Evolutionary conservation across 2,113 vertebrate species (phyloP), one percentile per base, ranked within the genome.

Genomic region (Lagopus muta): DNA sequence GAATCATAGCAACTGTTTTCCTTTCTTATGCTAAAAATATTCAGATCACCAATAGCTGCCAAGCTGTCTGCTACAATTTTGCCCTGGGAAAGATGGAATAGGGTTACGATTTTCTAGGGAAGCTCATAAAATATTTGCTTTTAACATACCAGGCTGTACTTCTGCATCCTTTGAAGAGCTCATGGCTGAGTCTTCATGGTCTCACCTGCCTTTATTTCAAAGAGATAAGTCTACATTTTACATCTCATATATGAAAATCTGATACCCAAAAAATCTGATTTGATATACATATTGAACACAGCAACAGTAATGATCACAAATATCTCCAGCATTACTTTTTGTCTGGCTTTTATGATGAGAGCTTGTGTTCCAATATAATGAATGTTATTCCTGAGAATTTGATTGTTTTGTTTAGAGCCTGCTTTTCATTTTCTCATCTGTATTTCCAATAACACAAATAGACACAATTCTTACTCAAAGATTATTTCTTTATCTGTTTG

Each of bases 241-340:
- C 7, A 65, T 64, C 18, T 76, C 11, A 27, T 69, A 18, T 69
- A 5, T 60, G 24, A 69, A 73, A 89, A 80, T 6, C 6, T 80
- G 32, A 24, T 12, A 61, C 7, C 34, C 65, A 77, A 74, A 20
- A 62, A 87, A 74, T 65, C 27, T 50, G 17, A 50, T 36, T 75
- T 82, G 21, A 2, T 11, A 38, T 58, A 8, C 47, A 13, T 8
- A 25, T 47, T 77, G 45, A 48, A 79, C 74, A 48, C 11, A 81
- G 12, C 5, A 55, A 7, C 5, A 0, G 1, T 48, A 78, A 55
- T 11, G 62, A 43, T 4, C 9, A 15, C 14, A 71, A 36, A 17
- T 62, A 62, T 40, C 18, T 78, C 27, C 32, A 60, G 3, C 4
- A 40, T 74, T 88, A 85, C 10, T 78, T 5, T 69, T 69, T 42